These are phyloP conservation scores for Carassius carassius DNA, from an alignment of 2,113 vertebrate genomes.

Conservation along the genomic window DNA sequence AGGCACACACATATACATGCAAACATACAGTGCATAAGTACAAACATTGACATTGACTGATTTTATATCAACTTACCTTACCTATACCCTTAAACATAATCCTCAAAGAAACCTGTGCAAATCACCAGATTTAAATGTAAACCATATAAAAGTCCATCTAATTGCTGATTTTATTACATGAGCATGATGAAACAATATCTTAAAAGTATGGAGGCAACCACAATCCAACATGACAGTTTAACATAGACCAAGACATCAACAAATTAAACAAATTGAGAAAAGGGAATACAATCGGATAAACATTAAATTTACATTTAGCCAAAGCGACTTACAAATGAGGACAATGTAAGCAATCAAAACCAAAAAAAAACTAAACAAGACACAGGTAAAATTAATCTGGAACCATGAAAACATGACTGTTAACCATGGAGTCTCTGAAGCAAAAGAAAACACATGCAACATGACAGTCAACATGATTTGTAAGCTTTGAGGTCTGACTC, in stretches of 20 bases:
- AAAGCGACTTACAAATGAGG: too few relatives aligned
- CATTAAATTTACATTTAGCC: neutral
- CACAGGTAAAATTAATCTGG: too few relatives aligned
- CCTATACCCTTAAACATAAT: neutral
- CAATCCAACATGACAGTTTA: too few relatives aligned
- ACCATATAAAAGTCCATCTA: too few relatives aligned
- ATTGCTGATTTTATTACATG: too few relatives aligned
- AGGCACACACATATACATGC: neutral
- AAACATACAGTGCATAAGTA: neutral
- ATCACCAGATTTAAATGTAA: neutral
- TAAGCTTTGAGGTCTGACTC: neutral
- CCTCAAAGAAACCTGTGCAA: neutral
- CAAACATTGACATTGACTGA: neutral
- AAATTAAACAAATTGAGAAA: too few relatives aligned
- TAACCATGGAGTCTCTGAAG: neutral
- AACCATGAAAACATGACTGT: too few relatives aligned
- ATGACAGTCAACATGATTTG: neutral
- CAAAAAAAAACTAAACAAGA: neutral
- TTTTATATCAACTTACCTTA: neutral
- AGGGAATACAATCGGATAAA: too few relatives aligned
- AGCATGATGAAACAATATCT: too few relatives aligned
- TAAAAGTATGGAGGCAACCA: too few relatives aligned
- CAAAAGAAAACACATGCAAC: neutral
- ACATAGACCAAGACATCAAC: too few relatives aligned
- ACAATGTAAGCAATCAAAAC: too few relatives aligned